Evolutionary conservation across 2,113 vertebrate species (phyloP).

Genomic region (Turnix velox): DNA sequence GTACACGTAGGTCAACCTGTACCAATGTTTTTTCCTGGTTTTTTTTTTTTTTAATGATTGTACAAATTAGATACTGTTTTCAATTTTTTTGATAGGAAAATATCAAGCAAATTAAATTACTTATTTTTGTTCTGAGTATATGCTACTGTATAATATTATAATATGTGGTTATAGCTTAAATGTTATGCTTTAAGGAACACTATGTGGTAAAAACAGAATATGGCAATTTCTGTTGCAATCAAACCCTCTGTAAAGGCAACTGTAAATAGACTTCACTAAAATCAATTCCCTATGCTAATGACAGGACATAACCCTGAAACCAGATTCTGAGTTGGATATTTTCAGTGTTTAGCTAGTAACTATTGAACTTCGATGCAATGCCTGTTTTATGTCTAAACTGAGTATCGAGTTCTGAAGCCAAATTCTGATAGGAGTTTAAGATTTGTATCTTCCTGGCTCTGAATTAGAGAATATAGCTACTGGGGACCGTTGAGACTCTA

Average conservation of each 20-base stretch:
- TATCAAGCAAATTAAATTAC: not conserved
- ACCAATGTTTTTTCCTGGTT: not conserved
- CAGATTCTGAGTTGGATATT: not conserved
- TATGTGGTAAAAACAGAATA: not conserved
- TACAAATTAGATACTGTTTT: not conserved
- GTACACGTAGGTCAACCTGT: not conserved
- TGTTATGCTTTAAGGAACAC: not conserved
- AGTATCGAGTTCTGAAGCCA: not conserved
- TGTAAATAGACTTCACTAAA: not conserved
- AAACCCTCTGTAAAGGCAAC: not conserved
- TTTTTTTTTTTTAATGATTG: not conserved
- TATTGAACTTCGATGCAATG: not conserved
- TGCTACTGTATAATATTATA: not conserved
- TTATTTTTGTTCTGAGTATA: not conserved
- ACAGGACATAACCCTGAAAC: not conserved
- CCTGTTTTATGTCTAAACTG: not conserved
- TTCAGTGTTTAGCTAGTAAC: not conserved
- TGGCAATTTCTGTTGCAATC: not conserved
- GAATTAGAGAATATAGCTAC: conserved; percentile 1
- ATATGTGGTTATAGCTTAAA: not conserved
- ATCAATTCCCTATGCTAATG: not conserved
- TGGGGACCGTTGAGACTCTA: not conserved
- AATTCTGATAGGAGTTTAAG: not conserved
- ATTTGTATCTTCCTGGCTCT: not conserved
- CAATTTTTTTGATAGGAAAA: not conserved